Conservation (phyloP, 2,113 vertebrate species). For the Ageneiosus marmoratus region DNA sequence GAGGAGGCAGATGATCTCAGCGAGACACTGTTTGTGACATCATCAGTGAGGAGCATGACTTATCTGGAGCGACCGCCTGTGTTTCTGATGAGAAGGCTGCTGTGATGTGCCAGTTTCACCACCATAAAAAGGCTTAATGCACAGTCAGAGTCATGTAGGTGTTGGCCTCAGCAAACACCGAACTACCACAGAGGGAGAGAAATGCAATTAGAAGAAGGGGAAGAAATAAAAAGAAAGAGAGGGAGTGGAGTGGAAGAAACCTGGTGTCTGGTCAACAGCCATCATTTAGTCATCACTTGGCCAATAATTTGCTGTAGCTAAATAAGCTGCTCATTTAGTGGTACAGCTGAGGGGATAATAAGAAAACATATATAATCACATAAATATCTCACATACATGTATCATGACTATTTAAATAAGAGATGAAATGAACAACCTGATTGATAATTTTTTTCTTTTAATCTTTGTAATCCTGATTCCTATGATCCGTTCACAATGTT, state of each 20-base stretch:
- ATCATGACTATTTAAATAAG: neutral
- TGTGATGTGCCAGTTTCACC: conserved; percentile 54
- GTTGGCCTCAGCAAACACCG: conserved; percentile 60
- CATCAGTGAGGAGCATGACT: conserved; percentile 62
- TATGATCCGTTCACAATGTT: neutral
- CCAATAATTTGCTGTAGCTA: conserved; percentile 29
- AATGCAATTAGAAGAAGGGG: neutral
- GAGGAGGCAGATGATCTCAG: conserved; percentile 24
- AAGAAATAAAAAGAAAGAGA: neutral
- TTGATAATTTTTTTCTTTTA: neutral
- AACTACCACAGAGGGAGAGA: conserved; percentile 27
- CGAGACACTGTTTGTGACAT: conserved; percentile 56
- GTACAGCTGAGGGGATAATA: conserved; percentile 22
- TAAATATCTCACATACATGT: neutral
- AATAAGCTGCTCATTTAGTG: conserved; percentile 19
- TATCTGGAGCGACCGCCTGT: conserved; percentile 58
- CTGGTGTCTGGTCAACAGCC: conserved; percentile 25
- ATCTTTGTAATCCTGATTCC: neutral
- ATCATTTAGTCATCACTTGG: conserved; percentile 45
- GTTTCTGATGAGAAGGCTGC: conserved; percentile 57
- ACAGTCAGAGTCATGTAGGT: conserved; percentile 55
- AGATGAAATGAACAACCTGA: neutral
- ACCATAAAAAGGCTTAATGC: conserved; percentile 59
- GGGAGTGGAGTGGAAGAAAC: conserved; percentile 3
- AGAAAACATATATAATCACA: neutral